A percentile compares a stretch with the other conserved stretches of the same genome.
These are phyloP conservation scores for Morus bassanus DNA, from an alignment of 2,797 vertebrate species.

Conservation along the genomic window DNA sequence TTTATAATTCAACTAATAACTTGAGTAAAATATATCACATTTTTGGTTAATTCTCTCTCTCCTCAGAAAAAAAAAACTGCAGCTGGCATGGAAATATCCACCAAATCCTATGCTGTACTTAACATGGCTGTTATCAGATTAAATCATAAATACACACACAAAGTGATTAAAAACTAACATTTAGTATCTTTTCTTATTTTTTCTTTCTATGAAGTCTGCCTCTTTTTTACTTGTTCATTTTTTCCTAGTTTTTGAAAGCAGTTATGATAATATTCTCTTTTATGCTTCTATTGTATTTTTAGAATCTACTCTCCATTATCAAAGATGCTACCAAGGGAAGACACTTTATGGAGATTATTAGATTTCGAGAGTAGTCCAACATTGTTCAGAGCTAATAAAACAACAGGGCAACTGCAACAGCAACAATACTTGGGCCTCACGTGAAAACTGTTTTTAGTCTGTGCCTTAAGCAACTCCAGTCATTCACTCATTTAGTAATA, in stretches of 20 bases:
- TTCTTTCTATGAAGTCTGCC: background rate
- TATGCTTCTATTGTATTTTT: conserved; percentile 1
- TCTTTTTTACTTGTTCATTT: background rate
- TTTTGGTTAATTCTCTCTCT: background rate
- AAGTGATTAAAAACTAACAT: background rate
- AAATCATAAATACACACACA: background rate
- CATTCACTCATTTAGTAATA: conserved; percentile 31
- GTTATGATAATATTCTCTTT: background rate
- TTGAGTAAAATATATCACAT: background rate
- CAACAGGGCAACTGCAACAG: conserved; percentile 14
- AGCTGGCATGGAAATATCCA: background rate
- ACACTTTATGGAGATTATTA: conserved; percentile 35
- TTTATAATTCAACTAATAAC: background rate
- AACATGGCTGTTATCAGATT: background rate
- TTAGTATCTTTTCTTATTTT: background rate
- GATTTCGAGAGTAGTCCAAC: conserved; percentile 18
- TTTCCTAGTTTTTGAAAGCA: background rate
- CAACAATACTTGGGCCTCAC: background rate
- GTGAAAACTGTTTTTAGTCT: background rate
- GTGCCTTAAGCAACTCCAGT: conserved; percentile 15
- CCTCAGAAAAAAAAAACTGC: background rate
- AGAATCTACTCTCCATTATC: background rate
- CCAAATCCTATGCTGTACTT: background rate
- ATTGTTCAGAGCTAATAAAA: conserved; percentile 58
- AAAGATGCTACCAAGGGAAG: background rate